Evolutionary conservation across 2,888 invertebrate species (phyloP).

Genomic region (Fragum fragum): DNA sequence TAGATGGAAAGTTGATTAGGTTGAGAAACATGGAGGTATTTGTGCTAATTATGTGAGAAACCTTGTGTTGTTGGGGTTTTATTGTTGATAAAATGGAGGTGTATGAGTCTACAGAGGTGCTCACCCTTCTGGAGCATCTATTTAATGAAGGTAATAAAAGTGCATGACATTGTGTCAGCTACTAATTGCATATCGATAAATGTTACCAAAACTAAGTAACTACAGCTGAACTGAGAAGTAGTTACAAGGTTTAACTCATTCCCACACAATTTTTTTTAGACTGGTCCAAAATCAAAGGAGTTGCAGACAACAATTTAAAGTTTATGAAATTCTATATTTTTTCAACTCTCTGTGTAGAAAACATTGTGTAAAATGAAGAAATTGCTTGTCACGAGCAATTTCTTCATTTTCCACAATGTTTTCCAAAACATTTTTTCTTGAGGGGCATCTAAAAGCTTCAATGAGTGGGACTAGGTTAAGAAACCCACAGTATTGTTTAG

Average conservation of each 20-base stretch:
- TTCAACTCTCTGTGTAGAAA: no score
- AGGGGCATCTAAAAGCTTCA: no score
- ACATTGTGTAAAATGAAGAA: no score
- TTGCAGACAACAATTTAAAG: no score
- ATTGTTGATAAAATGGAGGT: conserved; percentile 39
- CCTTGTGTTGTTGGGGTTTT: conserved; percentile 11
- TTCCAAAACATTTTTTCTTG: no score
- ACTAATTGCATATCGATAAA: not conserved
- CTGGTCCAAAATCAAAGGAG: not conserved
- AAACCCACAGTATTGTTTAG: no score
- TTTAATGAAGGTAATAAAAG: conserved; percentile 53
- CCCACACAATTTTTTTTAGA: not conserved
- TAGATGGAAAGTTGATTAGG: conserved; percentile 23
- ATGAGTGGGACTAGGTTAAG: no score
- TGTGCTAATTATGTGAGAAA: conserved; percentile 28
- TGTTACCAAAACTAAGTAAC: not conserved
- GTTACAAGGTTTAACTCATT: conserved; percentile 7
- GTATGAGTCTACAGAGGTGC: conserved; percentile 35
- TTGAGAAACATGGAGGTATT: conserved; percentile 31
- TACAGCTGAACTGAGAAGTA: not conserved
- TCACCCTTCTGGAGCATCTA: conserved; percentile 49
- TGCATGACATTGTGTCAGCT: not conserved
- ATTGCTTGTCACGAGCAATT: no score
- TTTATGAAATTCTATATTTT: no score
- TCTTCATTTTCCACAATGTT: no score